Evolutionary conservation across 2,888 invertebrate species (phyloP), one percentile per base, ranked within the genome.

Genomic region (Antitype chi): DNA sequence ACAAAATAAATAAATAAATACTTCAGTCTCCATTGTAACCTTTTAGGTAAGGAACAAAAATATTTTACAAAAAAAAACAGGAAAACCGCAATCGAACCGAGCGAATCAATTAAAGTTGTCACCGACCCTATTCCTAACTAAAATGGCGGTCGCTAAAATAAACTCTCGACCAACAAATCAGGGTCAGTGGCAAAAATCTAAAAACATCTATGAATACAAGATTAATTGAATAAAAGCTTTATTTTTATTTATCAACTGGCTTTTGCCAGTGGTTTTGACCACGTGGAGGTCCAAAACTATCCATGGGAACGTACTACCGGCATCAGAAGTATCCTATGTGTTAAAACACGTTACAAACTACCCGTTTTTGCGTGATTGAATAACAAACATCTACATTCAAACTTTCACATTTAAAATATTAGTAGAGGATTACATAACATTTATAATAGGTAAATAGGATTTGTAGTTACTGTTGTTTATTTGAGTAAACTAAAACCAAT

Each of bases 191-290:
- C 38, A 23, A 23, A 17, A 9, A 9, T 20, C 13, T 20, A 15
- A 47, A 43, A 17, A 28, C 20, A 23, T 11, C 17, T 49, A 59
- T 25, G 57, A 74, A 47, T n/a, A 52, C 38, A 20, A 57, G 6
- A 73, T 59, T 70, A 32, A 49, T 59, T 53, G 20, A 52, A 15
- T 53, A 20, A 53, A 73, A 32, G 8, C 43, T 62, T 47, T 23
- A 2, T 53, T n/a, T 53, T 62, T 32, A 49, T 63, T 74, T 17
- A 25, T 20, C 15, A 32, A 32, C 32, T 32, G 4, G 32, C 32
- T 32, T 32, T 32, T 32, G 32, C 32, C 32, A 32, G 32, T 4
- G 4, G 32, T 4, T 32, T 32, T 4, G 32, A 32, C 32, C 32
- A 4, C 32, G 32, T 32, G 32, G 32, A 32, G 32, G 32, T 32